phyloP scores from a whole-genome alignment of 2,113 vertebrate species.

The Laticauda colubrina region DNA sequence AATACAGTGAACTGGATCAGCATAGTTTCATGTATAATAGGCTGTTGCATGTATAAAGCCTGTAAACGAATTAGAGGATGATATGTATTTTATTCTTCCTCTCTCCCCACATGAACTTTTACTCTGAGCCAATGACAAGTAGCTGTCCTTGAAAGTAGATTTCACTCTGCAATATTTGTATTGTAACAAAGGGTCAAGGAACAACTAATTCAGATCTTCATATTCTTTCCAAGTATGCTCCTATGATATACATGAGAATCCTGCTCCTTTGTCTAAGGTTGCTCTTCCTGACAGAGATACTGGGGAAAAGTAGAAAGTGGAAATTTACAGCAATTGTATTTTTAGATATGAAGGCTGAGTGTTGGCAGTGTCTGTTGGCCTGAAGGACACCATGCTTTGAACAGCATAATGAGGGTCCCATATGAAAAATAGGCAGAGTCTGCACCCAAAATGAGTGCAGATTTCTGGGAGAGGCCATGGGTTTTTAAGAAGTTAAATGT shows the following conservation, averaged over 20 bases:
- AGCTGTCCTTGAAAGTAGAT: neutral
- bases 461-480: neutral
- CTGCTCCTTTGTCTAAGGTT: neutral
- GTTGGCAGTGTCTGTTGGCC: neutral
- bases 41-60: neutral
- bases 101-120: neutral
- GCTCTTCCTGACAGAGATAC: neutral
- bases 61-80: neutral
- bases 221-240: neutral
- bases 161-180: neutral
- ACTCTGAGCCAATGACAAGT: neutral
- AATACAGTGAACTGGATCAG: neutral
- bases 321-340: neutral
- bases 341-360: neutral
- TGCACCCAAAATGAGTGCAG: neutral
- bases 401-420: neutral
- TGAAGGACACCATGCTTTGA: neutral
- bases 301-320: neutral
- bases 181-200: neutral
- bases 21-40: neutral
- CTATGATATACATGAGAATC: neutral
- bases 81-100: neutral
- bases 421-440: neutral
- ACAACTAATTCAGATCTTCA: neutral
- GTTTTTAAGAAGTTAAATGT: neutral